Evolutionary conservation across 2,888 invertebrate species (phyloP).

Genomic region (Elysia crispata): DNA sequence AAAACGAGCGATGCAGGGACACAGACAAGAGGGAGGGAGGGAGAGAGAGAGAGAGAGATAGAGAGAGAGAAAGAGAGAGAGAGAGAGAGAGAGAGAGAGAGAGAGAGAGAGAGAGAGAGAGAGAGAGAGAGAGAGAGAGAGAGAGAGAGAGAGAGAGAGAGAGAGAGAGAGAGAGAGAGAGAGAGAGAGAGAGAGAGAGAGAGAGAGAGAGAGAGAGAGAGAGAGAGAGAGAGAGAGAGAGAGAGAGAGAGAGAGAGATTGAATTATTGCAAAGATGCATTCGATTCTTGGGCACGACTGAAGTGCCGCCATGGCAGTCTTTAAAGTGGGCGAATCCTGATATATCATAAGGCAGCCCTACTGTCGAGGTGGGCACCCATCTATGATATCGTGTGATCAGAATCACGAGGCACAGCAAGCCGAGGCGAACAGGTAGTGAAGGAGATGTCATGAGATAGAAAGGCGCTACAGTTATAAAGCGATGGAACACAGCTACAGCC

Average conservation of each 20-base stretch:
- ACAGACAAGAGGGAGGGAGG: too few relatives aligned
- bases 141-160: not conserved
- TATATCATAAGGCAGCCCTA: too few relatives aligned
- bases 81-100: not conserved
- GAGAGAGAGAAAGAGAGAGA: too few relatives aligned
- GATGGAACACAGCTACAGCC: too few relatives aligned
- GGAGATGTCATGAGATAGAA: too few relatives aligned
- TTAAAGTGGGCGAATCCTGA: too few relatives aligned
- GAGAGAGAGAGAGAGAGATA: too few relatives aligned
- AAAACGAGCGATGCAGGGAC: not conserved
- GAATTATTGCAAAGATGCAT: not conserved
- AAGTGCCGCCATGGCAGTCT: too few relatives aligned
- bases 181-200: not conserved
- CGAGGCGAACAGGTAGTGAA: too few relatives aligned
- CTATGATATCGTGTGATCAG: not conserved
- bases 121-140: not conserved
- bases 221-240: constrained; percentile 24
- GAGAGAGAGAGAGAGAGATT: constrained; percentile 13
- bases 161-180: constrained; percentile 25
- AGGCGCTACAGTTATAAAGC: too few relatives aligned
- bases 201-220: not conserved
- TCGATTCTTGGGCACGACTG: too few relatives aligned
- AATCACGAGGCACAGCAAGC: too few relatives aligned
- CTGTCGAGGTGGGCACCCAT: not conserved
- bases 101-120: not conserved